These are phyloP conservation scores for Gambusia holbrooki DNA, from an alignment of 2,113 vertebrate species.

Conservation along the genomic window DNA sequence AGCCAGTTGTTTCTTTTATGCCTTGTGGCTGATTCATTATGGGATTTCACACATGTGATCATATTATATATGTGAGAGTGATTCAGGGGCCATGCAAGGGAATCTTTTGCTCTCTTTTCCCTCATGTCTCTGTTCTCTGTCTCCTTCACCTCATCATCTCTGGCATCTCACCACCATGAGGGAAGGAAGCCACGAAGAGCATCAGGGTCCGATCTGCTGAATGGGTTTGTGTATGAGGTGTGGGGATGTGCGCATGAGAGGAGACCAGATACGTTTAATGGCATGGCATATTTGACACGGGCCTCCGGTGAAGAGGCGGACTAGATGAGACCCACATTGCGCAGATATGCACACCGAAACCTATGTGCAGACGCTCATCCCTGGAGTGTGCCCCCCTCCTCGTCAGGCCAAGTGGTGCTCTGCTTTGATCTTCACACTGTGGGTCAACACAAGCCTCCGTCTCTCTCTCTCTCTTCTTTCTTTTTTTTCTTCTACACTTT, in stretches of 20 bases:
- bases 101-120: slow-evolving; percentile 27
- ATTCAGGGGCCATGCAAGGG: slow-evolving; percentile 39
- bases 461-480: slow-evolving; percentile 39
- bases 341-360: slow-evolving; percentile 35
- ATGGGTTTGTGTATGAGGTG: slow-evolving; percentile 30
- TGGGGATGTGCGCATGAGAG: slow-evolving; percentile 22
- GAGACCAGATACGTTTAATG: slow-evolving; percentile 58
- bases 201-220: slow-evolving; percentile 65
- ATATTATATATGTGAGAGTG: slow-evolving; percentile 36
- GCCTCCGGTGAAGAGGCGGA: slow-evolving; percentile 51
- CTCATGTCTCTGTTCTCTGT: slow-evolving; percentile 66
- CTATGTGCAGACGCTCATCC: slow-evolving; percentile 63
- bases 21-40: slow-evolving; percentile 60
- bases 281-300: slow-evolving; percentile 41
- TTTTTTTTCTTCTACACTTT: slow-evolving; percentile 34
- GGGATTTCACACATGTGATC: slow-evolving; percentile 69
- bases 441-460: slow-evolving; percentile 69
- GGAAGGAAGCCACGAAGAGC: slow-evolving; percentile 45
- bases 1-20: slow-evolving; percentile 52
- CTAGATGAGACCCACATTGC: slow-evolving; percentile 55
- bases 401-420: slow-evolving; percentile 72
- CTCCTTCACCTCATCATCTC: slow-evolving; percentile 78
- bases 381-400: slow-evolving; percentile 69
- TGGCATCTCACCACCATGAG: slow-evolving; percentile 50
- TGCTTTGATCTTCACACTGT: slow-evolving; percentile 83